Conservation (phyloP, 2,113 vertebrate species). For the Callospermophilus lateralis region DNA sequence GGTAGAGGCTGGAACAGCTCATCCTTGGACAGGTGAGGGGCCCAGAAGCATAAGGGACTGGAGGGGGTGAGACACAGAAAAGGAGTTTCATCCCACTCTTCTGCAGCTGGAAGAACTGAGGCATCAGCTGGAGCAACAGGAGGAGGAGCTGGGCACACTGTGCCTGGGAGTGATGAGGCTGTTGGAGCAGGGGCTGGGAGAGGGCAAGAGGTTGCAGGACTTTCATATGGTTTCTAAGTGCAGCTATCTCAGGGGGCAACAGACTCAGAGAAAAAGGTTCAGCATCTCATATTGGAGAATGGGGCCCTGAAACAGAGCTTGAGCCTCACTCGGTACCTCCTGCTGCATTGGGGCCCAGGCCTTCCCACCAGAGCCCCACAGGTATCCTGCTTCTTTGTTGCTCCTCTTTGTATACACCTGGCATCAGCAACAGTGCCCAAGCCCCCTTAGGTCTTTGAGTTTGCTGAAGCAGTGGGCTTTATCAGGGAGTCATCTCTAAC, state of each 20-base stretch:
- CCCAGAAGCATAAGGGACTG: background rate
- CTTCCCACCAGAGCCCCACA: conserved; percentile 80
- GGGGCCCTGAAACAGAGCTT: conserved; percentile 93
- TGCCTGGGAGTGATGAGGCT: conserved; percentile 90
- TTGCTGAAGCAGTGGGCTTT: background rate
- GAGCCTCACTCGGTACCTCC: conserved; percentile 91
- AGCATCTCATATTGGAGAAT: conserved; percentile 93
- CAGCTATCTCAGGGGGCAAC: conserved; percentile 90
- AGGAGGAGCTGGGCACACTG: conserved; percentile 91
- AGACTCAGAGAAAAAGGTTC: conserved; percentile 93
- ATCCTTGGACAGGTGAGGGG: conserved; percentile 91
- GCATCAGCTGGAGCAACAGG: conserved; percentile 91
- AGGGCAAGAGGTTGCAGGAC: fast-evolving
- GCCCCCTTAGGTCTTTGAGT: background rate
- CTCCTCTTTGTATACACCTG: conserved; percentile 71
- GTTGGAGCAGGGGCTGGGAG: fast-evolving
- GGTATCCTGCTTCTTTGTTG: conserved; percentile 51
- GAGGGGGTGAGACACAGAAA: background rate
- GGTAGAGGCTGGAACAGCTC: conserved; percentile 86
- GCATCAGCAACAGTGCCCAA: conserved; percentile 1
- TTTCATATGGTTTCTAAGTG: background rate
- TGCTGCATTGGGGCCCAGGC: conserved; percentile 90
- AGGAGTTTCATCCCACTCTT: background rate
- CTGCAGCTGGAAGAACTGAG: conserved; percentile 92
- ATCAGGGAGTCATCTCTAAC: background rate